These are phyloP conservation scores for Cardiocondyla obscurior DNA, from an alignment of 1,140 invertebrate genomes.

Conservation along the genomic window DNA sequence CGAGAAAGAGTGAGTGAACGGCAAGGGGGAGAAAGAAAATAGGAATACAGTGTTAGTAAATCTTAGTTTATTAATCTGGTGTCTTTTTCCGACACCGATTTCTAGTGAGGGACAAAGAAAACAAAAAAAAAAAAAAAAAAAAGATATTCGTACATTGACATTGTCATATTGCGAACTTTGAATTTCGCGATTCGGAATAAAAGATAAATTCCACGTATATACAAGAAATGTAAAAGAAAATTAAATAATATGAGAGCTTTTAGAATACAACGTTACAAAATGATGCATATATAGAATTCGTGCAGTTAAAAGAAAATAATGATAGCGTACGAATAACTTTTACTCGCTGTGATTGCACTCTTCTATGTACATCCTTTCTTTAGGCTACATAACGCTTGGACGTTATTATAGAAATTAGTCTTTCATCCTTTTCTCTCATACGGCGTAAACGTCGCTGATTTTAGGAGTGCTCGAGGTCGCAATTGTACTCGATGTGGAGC, in stretches of 20 bases:
- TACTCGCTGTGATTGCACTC: neutral
- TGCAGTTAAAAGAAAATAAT: neutral
- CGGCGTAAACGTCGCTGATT: constrained; percentile 47
- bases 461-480: constrained; percentile 81
- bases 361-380: constrained; percentile 18
- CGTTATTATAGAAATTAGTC: neutral
- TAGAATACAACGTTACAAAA: neutral
- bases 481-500: constrained; percentile 85
- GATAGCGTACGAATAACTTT: constrained; percentile 31
- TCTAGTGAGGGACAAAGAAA: no score
- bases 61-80: constrained; percentile 22
- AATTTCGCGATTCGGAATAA: neutral
- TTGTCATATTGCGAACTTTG: neutral
- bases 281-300: neutral
- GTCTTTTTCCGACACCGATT: neutral
- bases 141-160: constrained; percentile 7
- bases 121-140: constrained; percentile 25
- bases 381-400: neutral
- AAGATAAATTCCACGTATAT: neutral
- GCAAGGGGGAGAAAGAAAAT: neutral
- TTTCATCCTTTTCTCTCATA: neutral
- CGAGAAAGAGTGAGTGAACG: no score
- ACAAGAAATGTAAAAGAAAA: neutral
- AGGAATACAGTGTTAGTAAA: constrained; percentile 14
- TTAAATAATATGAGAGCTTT: constrained; percentile 9